Conservation (phyloP, 2,113 vertebrate species). For the Albula goreensis region DNA sequence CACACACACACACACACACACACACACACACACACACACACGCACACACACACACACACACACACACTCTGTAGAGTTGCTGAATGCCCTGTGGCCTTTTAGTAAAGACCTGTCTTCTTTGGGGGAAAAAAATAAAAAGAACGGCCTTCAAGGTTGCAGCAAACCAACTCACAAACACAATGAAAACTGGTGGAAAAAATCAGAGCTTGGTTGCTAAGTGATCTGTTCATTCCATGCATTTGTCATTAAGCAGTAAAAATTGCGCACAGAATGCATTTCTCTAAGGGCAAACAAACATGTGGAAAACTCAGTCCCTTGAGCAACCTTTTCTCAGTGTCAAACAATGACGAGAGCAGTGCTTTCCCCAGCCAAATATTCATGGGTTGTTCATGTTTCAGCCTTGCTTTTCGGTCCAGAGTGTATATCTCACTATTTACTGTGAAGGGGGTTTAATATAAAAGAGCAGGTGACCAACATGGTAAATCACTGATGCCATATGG, state of each 20-base stretch:
- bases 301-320: not conserved
- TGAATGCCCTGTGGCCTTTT: not conserved
- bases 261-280: not conserved
- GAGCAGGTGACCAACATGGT: not conserved
- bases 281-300: not conserved
- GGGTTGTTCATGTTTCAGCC: not conserved
- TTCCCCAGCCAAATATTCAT: not conserved
- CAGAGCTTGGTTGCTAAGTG: not conserved
- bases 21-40: not conserved
- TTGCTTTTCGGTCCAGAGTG: not conserved
- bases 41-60: not conserved
- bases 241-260: not conserved
- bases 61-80: not conserved
- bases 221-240: not conserved
- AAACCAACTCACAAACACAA: not conserved
- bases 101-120: not conserved
- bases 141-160: not conserved
- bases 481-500: not conserved
- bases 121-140: not conserved
- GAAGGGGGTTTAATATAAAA: not conserved
- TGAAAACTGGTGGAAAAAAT: not conserved
- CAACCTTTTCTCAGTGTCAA: not conserved
- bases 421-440: not conserved
- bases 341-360: not conserved
- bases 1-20: not conserved